phyloP scores from a whole-genome alignment of 1,140 invertebrate genomes.

The Paraescarpia echinospica region DNA sequence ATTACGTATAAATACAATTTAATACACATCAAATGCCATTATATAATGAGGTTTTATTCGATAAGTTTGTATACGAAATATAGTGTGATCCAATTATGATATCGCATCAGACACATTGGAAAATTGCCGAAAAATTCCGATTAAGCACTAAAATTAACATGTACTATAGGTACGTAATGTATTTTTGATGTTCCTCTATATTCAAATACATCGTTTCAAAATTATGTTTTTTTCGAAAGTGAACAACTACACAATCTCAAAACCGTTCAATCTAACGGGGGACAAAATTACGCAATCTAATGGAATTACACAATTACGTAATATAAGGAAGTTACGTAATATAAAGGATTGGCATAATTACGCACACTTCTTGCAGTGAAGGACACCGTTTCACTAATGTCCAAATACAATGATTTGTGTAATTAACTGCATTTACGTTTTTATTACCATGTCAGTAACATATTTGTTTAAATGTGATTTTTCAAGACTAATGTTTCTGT shows the following conservation, averaged over 20 bases:
- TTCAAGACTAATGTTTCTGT: too few species aligned
- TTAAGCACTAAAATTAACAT: background rate
- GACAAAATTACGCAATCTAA: too few species aligned
- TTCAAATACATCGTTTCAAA: background rate
- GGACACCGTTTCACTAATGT: background rate
- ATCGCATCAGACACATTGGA: background rate
- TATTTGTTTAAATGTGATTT: background rate
- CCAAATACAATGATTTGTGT: background rate
- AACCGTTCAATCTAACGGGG: background rate
- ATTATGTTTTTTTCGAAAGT: background rate
- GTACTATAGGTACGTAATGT: too few species aligned
- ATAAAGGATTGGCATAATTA: background rate
- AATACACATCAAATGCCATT: background rate
- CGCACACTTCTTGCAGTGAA: background rate
- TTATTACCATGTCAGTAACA: background rate
- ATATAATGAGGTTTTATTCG: background rate
- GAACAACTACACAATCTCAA: background rate
- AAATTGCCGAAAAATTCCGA: background rate
- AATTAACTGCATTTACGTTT: background rate
- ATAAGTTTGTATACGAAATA: background rate
- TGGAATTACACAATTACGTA: too few species aligned
- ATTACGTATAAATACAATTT: background rate
- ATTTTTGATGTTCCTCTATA: too few species aligned
- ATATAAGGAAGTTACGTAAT: too few species aligned
- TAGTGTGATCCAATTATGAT: background rate